Conservation (phyloP, 2,888 invertebrate species). For the Plagodis dolabraria region DNA sequence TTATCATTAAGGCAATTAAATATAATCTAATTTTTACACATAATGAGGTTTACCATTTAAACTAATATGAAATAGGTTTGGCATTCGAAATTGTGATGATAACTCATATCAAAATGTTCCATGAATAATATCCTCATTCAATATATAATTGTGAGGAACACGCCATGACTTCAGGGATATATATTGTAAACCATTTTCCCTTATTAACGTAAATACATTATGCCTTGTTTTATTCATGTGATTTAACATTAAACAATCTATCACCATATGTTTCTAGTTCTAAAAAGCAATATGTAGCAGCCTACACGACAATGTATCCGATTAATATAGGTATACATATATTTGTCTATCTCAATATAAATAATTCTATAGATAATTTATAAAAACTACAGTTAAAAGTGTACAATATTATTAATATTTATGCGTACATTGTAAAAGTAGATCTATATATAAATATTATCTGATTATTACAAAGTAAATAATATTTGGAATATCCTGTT, state of each 20-base stretch:
- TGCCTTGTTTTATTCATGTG: constrained; percentile 68
- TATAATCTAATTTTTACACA: constrained; percentile 66
- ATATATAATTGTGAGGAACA: constrained; percentile 20
- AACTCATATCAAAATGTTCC: constrained; percentile 23
- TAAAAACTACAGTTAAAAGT: constrained; percentile 79
- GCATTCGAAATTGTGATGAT: constrained; percentile 69
- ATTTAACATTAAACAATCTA: constrained; percentile 61
- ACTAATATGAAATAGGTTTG: constrained; percentile 71
- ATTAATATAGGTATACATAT: constrained; percentile 67
- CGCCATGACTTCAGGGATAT: constrained; percentile 24
- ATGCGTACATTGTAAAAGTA: constrained; percentile 82
- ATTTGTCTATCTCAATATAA: constrained; percentile 72
- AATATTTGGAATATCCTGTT: constrained; percentile 78
- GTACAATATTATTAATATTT: constrained; percentile 78
- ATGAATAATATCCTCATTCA: constrained; percentile 13
- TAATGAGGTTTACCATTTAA: constrained; percentile 73
- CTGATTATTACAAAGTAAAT: constrained; percentile 79
- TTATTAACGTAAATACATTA: constrained; percentile 64
- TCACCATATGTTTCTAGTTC: constrained; percentile 60
- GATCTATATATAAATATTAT: constrained; percentile 82
- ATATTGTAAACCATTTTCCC: constrained; percentile 25
- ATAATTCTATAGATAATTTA: constrained; percentile 76
- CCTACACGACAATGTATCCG: constrained; percentile 58
- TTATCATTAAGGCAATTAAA: constrained; percentile 70
- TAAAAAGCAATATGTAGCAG: constrained; percentile 74